Percentiles rank a stretch among this genome's conserved stretches.
These are phyloP conservation scores for Nebria ingens DNA, from an alignment of 1,140 invertebrate species.

Conservation along the genomic window DNA sequence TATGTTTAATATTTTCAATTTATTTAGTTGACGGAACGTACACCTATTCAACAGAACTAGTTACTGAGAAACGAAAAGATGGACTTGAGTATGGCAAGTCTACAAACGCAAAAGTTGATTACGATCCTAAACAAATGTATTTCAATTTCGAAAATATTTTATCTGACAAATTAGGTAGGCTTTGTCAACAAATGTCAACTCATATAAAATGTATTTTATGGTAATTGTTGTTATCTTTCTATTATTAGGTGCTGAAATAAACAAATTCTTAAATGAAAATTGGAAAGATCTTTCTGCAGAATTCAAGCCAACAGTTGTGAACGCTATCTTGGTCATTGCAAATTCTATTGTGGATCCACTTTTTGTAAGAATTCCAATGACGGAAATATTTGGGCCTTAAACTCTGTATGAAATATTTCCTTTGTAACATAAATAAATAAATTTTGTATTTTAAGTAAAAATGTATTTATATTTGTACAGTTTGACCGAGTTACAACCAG, in stretches of 20 bases:
- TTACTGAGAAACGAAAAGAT: not conserved
- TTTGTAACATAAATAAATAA: too few relatives aligned
- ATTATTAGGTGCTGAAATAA: slow-evolving; percentile 35
- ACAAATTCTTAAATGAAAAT: slow-evolving; percentile 40
- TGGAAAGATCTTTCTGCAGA: slow-evolving; percentile 37
- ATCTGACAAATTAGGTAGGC: not conserved
- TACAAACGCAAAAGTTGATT: too few relatives aligned
- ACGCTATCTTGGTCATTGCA: slow-evolving; percentile 14
- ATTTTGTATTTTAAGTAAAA: too few relatives aligned
- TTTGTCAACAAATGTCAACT: not conserved
- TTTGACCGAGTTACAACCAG: too few relatives aligned
- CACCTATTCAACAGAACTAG: too few relatives aligned
- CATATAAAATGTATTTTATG: not conserved
- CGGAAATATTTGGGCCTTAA: slow-evolving; percentile 15
- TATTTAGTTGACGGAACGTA: too few relatives aligned
- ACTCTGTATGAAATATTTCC: too few relatives aligned
- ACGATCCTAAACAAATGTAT: not conserved
- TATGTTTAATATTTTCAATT: too few relatives aligned
- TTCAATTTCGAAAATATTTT: not conserved
- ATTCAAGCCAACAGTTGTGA: slow-evolving; percentile 24
- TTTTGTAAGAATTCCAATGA: slow-evolving; percentile 13
- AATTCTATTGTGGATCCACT: slow-evolving; percentile 6
- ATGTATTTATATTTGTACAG: too few relatives aligned
- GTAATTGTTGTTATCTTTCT: not conserved
- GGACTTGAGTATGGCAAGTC: not conserved